Percentiles rank a stretch among this genome's conserved stretches.
Conservation (phyloP, 2,888 invertebrate genomes). For the Cactoblastis cactorum region DNA sequence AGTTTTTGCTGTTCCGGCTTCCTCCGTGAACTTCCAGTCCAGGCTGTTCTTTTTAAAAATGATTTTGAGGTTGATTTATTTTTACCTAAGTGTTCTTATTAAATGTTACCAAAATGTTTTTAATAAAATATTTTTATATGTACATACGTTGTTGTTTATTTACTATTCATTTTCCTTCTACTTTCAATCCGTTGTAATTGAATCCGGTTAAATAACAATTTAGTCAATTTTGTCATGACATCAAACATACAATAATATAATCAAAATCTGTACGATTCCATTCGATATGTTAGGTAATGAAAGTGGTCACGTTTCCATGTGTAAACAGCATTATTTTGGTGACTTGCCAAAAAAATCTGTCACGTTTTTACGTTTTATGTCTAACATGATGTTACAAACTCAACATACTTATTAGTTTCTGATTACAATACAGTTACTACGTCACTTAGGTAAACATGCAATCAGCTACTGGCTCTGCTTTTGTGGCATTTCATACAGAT, state of each 20-base stretch:
- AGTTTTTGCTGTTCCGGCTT: conserved; percentile 77
- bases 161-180: background rate
- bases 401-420: too few relatives aligned
- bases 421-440: background rate
- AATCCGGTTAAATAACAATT: too few relatives aligned
- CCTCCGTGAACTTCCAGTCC: conserved; percentile 79
- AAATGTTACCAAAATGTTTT: conserved; percentile 82
- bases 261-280: conserved; percentile 23
- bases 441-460: too few relatives aligned
- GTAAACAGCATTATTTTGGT: conserved; percentile 42
- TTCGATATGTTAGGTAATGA: conserved; percentile 31
- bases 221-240: too few relatives aligned
- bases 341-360: conserved; percentile 35
- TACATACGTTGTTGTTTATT: conserved; percentile 55
- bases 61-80: conserved; percentile 80
- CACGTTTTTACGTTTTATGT: conserved; percentile 14
- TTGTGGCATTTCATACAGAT: too few relatives aligned
- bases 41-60: conserved; percentile 80
- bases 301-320: conserved; percentile 45
- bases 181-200: too few relatives aligned
- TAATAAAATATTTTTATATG: conserved; percentile 82
- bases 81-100: conserved; percentile 82
- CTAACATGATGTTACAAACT: background rate
- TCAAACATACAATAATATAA: too few relatives aligned
- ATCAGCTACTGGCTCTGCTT: too few relatives aligned